Conservation (phyloP, 2,113 vertebrate genomes). For the Eptatretus burgeri region DNA sequence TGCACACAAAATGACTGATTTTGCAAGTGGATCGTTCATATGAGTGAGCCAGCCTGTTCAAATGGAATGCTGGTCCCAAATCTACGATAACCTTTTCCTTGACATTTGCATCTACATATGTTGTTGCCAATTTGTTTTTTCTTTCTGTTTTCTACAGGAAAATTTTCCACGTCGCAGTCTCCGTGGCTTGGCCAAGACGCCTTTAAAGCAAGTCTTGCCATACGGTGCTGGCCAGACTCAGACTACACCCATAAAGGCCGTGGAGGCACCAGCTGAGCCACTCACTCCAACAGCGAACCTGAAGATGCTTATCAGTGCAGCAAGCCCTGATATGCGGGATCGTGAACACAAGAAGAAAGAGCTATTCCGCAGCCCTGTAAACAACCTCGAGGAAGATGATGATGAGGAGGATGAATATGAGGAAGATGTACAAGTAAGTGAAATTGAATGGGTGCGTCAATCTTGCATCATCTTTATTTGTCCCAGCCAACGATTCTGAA, state of each 20-base stretch:
- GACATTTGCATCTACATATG: no score
- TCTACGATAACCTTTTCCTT: no score
- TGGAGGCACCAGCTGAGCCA: slow-evolving; percentile 25
- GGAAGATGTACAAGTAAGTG: background rate
- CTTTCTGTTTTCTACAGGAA: no score
- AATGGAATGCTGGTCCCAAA: no score
- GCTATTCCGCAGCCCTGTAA: slow-evolving; percentile 28
- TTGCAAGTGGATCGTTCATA: no score
- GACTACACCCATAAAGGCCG: background rate
- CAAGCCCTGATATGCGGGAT: slow-evolving; percentile 68
- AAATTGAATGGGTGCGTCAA: background rate
- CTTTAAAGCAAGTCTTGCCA: no score
- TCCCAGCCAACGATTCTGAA: background rate
- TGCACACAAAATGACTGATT: no score
- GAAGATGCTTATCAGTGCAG: slow-evolving; percentile 76
- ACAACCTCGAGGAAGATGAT: slow-evolving; percentile 19
- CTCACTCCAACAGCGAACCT: slow-evolving; percentile 88
- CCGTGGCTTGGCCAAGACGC: no score
- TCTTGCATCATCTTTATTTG: slow-evolving; percentile 7
- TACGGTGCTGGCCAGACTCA: no score
- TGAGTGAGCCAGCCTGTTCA: no score
- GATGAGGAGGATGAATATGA: slow-evolving; percentile 19
- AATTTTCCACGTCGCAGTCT: no score
- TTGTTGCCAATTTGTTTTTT: no score
- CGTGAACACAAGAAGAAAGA: slow-evolving; percentile 46